Percentiles rank a stretch among this genome's conserved stretches.
Evolutionary conservation across 2,888 invertebrate species (phyloP).

Genomic region (Gryllus longicercus): DNA sequence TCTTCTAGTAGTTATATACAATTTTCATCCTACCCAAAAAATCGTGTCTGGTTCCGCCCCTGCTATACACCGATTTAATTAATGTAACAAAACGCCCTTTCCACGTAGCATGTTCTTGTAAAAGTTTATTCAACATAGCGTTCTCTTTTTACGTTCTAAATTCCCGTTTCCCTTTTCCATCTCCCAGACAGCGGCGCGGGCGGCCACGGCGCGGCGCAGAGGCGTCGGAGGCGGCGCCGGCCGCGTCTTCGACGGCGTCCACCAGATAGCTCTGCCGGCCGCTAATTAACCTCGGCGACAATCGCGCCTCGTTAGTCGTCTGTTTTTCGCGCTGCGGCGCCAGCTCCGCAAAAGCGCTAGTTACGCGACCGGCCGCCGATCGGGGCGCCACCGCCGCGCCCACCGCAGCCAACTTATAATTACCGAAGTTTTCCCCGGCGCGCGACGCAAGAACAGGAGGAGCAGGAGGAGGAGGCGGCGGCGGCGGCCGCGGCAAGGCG

Average conservation of each 20-base stretch:
- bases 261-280: not conserved
- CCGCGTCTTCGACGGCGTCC: not conserved
- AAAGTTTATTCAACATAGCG: no score
- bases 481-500: not conserved
- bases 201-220: no score
- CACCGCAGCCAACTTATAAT: conserved; percentile 10
- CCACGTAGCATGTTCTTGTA: no score
- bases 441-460: not conserved
- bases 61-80: no score
- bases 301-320: conserved; percentile 17
- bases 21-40: no score
- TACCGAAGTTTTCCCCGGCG: conserved; percentile 1
- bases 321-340: not conserved
- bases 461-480: not conserved
- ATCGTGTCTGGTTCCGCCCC: no score
- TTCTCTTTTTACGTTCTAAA: no score
- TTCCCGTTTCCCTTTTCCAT: no score
- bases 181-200: no score
- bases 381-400: not conserved
- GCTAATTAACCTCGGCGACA: conserved; percentile 17
- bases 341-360: not conserved
- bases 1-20: no score
- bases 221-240: not conserved
- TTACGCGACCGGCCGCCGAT: conserved; percentile 3
- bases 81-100: no score